Evolutionary conservation across 2,113 vertebrate species (phyloP).

Genomic region (Ptyas mucosa): DNA sequence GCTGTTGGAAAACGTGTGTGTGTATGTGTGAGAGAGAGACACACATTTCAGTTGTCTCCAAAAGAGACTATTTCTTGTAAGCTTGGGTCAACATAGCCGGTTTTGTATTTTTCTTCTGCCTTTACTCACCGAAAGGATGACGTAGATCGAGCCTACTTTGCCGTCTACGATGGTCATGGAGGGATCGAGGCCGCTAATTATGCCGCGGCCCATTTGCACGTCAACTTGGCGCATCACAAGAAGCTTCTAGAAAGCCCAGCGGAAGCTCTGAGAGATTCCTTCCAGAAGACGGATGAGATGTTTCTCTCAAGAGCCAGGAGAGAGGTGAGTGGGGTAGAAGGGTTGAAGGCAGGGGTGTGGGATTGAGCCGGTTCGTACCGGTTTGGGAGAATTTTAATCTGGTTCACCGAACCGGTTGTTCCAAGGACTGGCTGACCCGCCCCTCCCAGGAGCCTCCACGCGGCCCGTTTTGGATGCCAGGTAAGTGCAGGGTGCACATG

Average conservation of each 20-base stretch:
- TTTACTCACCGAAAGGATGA: conserved; percentile 68
- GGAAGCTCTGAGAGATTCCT: conserved; percentile 78
- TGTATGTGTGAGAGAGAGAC: neutral
- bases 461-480: too few relatives aligned
- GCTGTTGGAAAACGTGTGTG: neutral
- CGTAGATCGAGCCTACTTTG: conserved; percentile 80
- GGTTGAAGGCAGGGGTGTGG: neutral
- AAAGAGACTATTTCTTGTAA: neutral
- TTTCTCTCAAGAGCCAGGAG: conserved; percentile 85
- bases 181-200: conserved; percentile 88
- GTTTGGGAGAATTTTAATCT: too few relatives aligned
- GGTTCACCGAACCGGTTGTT: too few relatives aligned
- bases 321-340: conserved; percentile 75
- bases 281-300: conserved; percentile 83
- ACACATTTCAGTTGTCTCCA: neutral
- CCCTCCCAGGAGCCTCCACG: too few relatives aligned
- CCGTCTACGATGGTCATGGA: conserved; percentile 92
- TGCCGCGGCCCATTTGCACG: conserved; percentile 82
- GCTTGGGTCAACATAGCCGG: neutral
- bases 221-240: conserved; percentile 73
- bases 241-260: conserved; percentile 69
- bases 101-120: neutral
- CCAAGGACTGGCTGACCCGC: too few relatives aligned
- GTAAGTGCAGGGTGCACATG: too few relatives aligned
- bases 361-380: too few relatives aligned